A percentile compares a stretch with the other conserved stretches of the same genome.
Conservation (phyloP, 1,140 invertebrate species). For the Diachasma alloeum region DNA sequence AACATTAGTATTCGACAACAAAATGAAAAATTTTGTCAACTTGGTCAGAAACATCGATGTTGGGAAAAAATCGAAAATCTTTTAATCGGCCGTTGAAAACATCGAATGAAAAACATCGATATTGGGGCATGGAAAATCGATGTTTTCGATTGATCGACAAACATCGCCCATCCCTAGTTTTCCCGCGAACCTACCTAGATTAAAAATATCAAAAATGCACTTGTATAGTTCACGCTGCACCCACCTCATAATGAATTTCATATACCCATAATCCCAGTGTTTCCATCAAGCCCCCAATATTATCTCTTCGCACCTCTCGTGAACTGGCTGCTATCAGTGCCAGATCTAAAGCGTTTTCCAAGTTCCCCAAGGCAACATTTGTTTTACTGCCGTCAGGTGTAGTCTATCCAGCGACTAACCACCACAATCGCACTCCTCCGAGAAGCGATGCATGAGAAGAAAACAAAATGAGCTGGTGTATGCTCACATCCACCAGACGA, state of each 20-base stretch:
- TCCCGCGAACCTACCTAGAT: too few relatives aligned
- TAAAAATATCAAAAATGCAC: too few relatives aligned
- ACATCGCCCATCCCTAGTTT: too few relatives aligned
- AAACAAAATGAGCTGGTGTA: not conserved
- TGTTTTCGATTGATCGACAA: too few relatives aligned
- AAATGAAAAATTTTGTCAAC: too few relatives aligned
- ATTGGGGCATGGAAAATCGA: too few relatives aligned
- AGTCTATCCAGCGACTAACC: constrained; percentile 1
- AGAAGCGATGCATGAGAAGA: constrained; percentile 1
- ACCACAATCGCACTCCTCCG: not conserved
- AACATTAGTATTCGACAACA: too few relatives aligned
- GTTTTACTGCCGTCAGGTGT: constrained; percentile 49
- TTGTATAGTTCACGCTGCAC: not conserved
- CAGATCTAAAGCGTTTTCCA: constrained; percentile 43
- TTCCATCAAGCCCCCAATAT: constrained; percentile 25
- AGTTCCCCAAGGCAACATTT: constrained; percentile 35
- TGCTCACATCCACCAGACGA: not conserved
- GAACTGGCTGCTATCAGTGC: constrained; percentile 26
- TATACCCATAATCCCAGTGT: not conserved
- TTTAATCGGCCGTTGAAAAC: too few relatives aligned
- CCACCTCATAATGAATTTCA: not conserved
- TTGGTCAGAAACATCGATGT: too few relatives aligned
- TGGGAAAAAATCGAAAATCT: too few relatives aligned
- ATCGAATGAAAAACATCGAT: too few relatives aligned
- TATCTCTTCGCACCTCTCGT: constrained; percentile 36